Percentiles rank a stretch among this genome's conserved stretches.
These are phyloP conservation scores for Takifugu flavidus DNA, from an alignment of 2,113 vertebrate species.

Conservation along the genomic window DNA sequence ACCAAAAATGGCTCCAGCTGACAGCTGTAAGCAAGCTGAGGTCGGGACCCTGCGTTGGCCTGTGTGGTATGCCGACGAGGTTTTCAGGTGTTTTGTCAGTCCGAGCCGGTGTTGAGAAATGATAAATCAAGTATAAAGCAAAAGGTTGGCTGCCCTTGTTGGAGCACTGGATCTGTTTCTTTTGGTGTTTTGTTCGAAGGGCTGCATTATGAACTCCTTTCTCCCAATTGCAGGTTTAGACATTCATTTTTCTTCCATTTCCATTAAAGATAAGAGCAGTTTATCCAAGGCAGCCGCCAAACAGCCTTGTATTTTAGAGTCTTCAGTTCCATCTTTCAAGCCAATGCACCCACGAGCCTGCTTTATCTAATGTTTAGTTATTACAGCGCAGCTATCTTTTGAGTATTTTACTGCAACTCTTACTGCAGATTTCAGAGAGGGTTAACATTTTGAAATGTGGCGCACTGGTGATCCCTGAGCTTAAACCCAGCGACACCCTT, in stretches of 20 bases:
- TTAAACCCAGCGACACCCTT: slow-evolving; percentile 6
- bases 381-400: not conserved
- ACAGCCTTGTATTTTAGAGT: too few species aligned
- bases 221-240: too few species aligned
- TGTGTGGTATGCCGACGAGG: slow-evolving; percentile 16
- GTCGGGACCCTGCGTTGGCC: slow-evolving; percentile 12
- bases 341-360: too few species aligned
- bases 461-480: not conserved
- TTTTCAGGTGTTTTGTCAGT: not conserved
- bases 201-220: too few species aligned
- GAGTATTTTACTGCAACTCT: not conserved
- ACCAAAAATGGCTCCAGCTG: slow-evolving; percentile 13
- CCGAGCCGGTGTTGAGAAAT: not conserved
- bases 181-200: too few species aligned
- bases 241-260: too few species aligned
- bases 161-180: too few species aligned
- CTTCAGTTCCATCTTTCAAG: too few species aligned
- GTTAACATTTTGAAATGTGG: not conserved
- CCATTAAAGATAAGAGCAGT: too few species aligned
- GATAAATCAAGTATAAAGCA: too few species aligned
- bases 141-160: too few species aligned
- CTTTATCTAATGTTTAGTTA: not conserved
- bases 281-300: too few species aligned
- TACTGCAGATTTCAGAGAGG: not conserved
- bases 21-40: slow-evolving; percentile 18